A percentile compares a stretch with the other conserved stretches of the same genome.
These are phyloP conservation scores for Osmerus eperlanus DNA, from an alignment of 2,113 vertebrate genomes.

Conservation along the genomic window DNA sequence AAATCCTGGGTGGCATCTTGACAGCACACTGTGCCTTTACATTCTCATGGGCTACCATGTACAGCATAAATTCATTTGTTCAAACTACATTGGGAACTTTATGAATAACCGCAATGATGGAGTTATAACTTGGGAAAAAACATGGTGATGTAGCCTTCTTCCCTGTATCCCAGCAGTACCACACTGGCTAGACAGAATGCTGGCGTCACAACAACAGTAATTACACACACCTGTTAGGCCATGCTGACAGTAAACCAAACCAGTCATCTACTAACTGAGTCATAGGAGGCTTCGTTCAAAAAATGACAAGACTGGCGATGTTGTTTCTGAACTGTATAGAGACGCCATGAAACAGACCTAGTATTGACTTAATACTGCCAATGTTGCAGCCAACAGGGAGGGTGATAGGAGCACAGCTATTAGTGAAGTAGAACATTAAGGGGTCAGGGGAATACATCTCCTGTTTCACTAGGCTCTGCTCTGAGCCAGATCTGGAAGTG, in stretches of 20 bases:
- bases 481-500: not conserved
- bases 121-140: too few relatives aligned
- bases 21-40: too few relatives aligned
- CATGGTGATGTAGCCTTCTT: too few relatives aligned
- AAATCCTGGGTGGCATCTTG: too few relatives aligned
- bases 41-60: too few relatives aligned
- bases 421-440: conserved; percentile 13
- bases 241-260: not conserved
- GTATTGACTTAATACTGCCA: not conserved
- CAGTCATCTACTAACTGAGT: not conserved
- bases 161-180: conserved; percentile 4
- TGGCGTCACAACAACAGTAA: too few relatives aligned
- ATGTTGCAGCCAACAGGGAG: not conserved
- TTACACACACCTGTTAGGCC: not conserved
- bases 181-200: not conserved
- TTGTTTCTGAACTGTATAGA: too few relatives aligned
- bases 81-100: too few relatives aligned
- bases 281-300: not conserved
- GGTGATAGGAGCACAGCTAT: conserved; percentile 11
- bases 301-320: not conserved
- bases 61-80: too few relatives aligned
- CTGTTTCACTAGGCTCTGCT: not conserved
- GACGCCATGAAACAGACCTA: conserved; percentile 2
- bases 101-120: too few relatives aligned
- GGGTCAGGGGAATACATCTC: conserved; percentile 6